phyloP scores from a whole-genome alignment of 2,888 invertebrate species.

The Agapetus fuscipes region DNA sequence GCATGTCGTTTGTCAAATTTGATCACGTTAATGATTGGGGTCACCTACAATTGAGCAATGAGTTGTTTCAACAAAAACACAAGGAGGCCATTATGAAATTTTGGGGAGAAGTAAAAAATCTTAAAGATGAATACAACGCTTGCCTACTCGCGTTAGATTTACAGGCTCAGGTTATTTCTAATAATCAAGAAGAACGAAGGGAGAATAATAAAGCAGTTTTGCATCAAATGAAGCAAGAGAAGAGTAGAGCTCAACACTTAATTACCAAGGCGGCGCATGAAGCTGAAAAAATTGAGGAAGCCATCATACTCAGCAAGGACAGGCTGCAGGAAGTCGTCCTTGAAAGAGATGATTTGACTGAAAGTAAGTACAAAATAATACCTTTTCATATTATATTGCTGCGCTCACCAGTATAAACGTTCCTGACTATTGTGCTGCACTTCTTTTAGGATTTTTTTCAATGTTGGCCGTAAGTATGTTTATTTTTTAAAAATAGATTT shows the following conservation, averaged over 20 bases:
- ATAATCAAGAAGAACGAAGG: slow-evolving; percentile 5
- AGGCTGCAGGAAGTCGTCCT: slow-evolving; percentile 2
- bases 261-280: not conserved
- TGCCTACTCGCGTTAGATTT: slow-evolving; percentile 5
- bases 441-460: no score
- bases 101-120: slow-evolving; percentile 5
- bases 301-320: slow-evolving; percentile 1
- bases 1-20: no score
- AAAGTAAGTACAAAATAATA: no score
- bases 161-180: slow-evolving; percentile 4
- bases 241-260: slow-evolving; percentile 3
- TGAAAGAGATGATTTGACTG: slow-evolving; percentile 3
- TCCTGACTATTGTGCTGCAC: no score
- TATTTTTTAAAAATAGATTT: no score
- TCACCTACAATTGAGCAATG: slow-evolving; percentile 7
- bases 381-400: no score
- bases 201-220: slow-evolving; percentile 7
- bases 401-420: no score
- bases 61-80: slow-evolving; percentile 9
- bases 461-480: no score
- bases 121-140: slow-evolving; percentile 5
- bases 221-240: slow-evolving; percentile 5
- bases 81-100: slow-evolving; percentile 5
- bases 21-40: no score
- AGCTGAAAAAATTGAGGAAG: slow-evolving; percentile 7